Conservation (phyloP, 2,797 vertebrate species). For the Luscinia luscinia region DNA sequence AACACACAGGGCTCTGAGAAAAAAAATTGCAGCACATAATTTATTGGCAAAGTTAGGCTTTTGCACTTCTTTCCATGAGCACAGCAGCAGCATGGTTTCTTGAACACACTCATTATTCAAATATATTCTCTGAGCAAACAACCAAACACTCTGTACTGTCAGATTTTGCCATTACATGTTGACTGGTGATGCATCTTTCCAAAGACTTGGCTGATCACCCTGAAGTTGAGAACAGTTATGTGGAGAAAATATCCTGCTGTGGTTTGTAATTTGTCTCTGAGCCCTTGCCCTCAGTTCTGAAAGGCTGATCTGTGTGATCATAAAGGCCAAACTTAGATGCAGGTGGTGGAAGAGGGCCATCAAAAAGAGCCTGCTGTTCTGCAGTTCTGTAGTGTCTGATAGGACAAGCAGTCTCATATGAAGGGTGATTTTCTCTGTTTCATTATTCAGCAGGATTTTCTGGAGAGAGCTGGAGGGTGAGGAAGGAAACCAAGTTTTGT, state of each 20-base stretch:
- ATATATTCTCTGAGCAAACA: constrained; percentile 50
- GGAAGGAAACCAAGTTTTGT: neutral
- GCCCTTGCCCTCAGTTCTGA: neutral
- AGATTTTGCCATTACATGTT: constrained; percentile 41
- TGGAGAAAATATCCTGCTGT: neutral
- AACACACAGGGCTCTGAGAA: neutral
- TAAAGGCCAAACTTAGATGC: neutral
- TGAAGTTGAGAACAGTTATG: constrained; percentile 11
- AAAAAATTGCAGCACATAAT: constrained; percentile 40
- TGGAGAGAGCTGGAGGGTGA: neutral
- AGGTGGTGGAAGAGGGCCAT: neutral
- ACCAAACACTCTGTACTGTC: constrained; percentile 10
- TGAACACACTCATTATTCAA: constrained; percentile 47
- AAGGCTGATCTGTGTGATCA: neutral
- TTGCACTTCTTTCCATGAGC: constrained; percentile 16
- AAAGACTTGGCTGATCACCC: constrained; percentile 17
- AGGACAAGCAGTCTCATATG: neutral
- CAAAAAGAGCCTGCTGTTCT: neutral
- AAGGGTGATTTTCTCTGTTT: neutral
- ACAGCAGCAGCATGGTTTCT: constrained; percentile 12
- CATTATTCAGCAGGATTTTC: constrained; percentile 2
- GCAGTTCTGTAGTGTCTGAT: neutral
- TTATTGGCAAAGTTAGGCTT: constrained; percentile 42
- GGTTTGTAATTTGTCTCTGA: constrained; percentile 4
- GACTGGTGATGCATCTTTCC: constrained; percentile 16